Conservation (phyloP, 2,113 vertebrate species). For the Leptosomus discolor region DNA sequence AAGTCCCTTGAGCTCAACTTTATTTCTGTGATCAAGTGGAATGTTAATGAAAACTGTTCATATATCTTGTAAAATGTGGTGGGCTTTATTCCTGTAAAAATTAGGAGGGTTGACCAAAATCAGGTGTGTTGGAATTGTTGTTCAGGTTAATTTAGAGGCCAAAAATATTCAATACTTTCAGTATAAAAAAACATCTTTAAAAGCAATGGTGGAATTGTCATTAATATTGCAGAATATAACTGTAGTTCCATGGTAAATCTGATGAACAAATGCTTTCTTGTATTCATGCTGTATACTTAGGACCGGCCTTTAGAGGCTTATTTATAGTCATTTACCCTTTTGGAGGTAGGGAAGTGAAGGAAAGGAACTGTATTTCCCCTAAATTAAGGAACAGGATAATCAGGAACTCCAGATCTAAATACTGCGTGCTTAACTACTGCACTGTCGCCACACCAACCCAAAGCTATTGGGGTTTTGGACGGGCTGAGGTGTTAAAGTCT, state of each 20-base stretch:
- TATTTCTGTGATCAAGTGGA: background rate
- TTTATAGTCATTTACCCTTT: background rate
- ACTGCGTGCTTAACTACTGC: background rate
- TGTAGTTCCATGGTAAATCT: background rate
- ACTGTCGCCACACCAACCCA: background rate
- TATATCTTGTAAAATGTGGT: background rate
- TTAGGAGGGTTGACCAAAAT: background rate
- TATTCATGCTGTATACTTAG: background rate
- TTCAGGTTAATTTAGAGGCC: background rate
- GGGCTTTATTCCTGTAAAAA: background rate
- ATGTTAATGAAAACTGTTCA: background rate
- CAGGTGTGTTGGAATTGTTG: background rate
- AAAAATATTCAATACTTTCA: background rate
- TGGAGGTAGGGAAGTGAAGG: background rate
- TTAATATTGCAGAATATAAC: background rate
- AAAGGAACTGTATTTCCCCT: background rate
- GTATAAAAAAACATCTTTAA: background rate
- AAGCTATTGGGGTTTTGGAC: background rate
- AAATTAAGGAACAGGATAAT: background rate
- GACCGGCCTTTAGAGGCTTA: background rate
- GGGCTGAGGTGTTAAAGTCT: background rate
- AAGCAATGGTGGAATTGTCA: background rate
- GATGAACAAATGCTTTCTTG: background rate
- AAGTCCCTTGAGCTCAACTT: background rate
- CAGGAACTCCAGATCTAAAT: background rate